phyloP scores from a whole-genome alignment of 2,888 invertebrate genomes.

The Brachynemurus nebulosus region DNA sequence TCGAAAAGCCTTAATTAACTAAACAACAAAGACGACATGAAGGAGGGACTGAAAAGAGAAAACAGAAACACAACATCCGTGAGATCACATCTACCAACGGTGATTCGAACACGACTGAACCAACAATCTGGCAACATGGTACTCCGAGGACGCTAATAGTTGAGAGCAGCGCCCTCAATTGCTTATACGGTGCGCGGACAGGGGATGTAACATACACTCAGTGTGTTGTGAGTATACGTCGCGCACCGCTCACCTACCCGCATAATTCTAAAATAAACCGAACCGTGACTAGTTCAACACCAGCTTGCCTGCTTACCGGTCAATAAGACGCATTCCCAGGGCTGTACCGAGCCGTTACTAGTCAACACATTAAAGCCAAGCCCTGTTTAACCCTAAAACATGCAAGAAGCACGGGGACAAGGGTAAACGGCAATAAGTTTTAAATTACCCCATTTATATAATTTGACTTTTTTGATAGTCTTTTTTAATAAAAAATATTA shows the following conservation, averaged over 20 bases:
- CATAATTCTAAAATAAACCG: background rate
- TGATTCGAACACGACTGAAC: conserved; percentile 25
- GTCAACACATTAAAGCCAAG: conserved; percentile 28
- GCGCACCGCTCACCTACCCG: background rate
- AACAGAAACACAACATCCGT: conserved; percentile 11
- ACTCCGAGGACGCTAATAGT: conserved; percentile 29
- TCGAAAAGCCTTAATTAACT: conserved; percentile 8
- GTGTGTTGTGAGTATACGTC: conserved; percentile 1
- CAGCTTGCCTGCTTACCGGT: conserved; percentile 23
- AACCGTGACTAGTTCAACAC: conserved; percentile 28
- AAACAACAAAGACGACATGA: conserved; percentile 11
- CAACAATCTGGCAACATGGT: conserved; percentile 35
- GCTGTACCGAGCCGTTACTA: conserved; percentile 21
- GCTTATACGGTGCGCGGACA: conserved; percentile 28
- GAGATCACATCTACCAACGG: conserved; percentile 12
- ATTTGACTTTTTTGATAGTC: too few species aligned
- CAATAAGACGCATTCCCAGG: conserved; percentile 32
- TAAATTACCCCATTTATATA: conserved; percentile 16
- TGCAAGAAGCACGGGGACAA: conserved; percentile 5
- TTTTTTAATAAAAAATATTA: too few species aligned
- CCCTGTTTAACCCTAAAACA: conserved; percentile 32
- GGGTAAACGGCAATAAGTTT: conserved; percentile 9
- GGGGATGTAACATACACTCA: conserved; percentile 14
- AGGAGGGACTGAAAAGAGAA: conserved; percentile 10
- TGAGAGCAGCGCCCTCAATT: conserved; percentile 26